Evolutionary conservation across 2,113 vertebrate genomes (phyloP), one percentile per base, ranked within the genome.

Genomic region (Uria aalge): DNA sequence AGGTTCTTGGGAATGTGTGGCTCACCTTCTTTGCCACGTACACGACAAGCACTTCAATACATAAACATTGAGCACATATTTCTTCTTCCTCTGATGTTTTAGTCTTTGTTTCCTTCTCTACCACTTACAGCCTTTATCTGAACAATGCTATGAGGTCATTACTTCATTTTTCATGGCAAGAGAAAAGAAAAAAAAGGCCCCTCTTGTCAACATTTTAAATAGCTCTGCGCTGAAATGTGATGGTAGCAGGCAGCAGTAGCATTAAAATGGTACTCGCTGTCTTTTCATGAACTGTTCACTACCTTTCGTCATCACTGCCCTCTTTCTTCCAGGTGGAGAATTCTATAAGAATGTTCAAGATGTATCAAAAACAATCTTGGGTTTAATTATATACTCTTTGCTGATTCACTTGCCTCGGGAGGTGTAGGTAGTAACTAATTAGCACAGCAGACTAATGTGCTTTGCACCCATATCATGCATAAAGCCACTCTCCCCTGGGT

Each of bases 261-360:
- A 38, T 38, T 63, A 34, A 48, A 81, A 38, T 26, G 3, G 38
- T 20, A 50, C 6, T 67, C 13, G 8, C 14, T 16, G 6, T 36
- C 15, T 23, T 75, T 36, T 77, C 27, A 29, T 1, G 3, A 88
- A 71, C 32, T 2, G 3, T 66, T 77, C 1, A 6, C 56, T 43
- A 11, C 32, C 32, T 68, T 63, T 73, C 63, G 15, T 59, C 8
- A 5, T 23, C 1, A 0, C 53, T 88, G 79, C 23, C 66, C 62
- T 88, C 64, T 45, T 88, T 74, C 45, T 66, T 75, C 74, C 2
- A 15, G 26, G 47, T 45, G 66, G 68, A 92, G 64, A 71, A 77
- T 95, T 92, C 88, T 78, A 93, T 82, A 94, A 85, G 56, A 67
- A 81, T 9, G 45, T 60, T 88, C 74, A 57, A 88, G 85, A 93